Evolutionary conservation across 2,113 vertebrate species (phyloP), one percentile per base, ranked within the genome.

Genomic region (Polypterus bichir): DNA sequence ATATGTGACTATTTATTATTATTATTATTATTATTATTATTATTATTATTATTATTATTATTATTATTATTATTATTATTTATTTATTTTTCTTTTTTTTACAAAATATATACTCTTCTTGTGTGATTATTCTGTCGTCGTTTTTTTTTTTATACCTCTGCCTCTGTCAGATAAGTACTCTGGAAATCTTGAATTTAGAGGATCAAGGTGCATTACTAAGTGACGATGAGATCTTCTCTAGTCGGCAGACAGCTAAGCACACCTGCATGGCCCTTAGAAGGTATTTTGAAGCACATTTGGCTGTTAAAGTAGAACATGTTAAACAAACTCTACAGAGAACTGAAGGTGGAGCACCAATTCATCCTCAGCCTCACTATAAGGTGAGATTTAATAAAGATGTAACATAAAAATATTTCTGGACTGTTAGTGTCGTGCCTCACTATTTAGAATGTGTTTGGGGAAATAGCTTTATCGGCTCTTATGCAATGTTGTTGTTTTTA

Each of bases 171-270:
- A 96, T 98, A 71, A 99, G 96, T 76, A 99, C 95, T 9, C 77
- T 99, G 71, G 96, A 99, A 76, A 98, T 99, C 76, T 77, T 99
- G 70, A 99, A 97, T 77, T 82, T 92, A 6, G 95, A 98, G 73
- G 95, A 98, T 79, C 96, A 97, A 70, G 93, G 93, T 59, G 91
- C 93, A 1, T 84, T 97, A 45, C 66, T 99, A 74, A 99, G 94
- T 5, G 96, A 99, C 56, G 96, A 99, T 62, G 93, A 97, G 82
- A 97, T 98, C 76, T 99, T 99, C 82, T 96, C 96, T 60, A 98
- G 96, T 66, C 91, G 96, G 61, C 96, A 99, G 77, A 98, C 95
- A 0, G 96, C 95, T 69, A 98, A 98, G 66, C 96, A 99, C 72
- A 99, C 96, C 6, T 98, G 96, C 79, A 98, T 99, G 95, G 95